These are phyloP conservation scores for Peromyscus maniculatus DNA, from an alignment of 2,113 vertebrate genomes.

Conservation along the genomic window DNA sequence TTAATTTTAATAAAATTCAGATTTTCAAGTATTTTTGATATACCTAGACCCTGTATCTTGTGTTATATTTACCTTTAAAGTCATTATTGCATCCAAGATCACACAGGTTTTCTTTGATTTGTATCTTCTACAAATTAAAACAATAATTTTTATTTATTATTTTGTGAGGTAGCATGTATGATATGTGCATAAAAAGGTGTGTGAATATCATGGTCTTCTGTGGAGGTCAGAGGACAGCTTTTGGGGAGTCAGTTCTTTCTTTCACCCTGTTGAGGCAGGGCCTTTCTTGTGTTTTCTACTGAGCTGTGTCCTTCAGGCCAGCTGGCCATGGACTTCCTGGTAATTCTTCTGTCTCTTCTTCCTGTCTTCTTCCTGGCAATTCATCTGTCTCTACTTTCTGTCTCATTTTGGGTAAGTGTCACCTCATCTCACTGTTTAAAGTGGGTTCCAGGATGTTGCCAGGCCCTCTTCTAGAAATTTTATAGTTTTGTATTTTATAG, in stretches of 20 bases:
- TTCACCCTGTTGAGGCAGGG: background rate
- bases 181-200: background rate
- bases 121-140: background rate
- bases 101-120: background rate
- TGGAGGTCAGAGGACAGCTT: background rate
- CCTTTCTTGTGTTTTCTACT: background rate
- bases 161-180: background rate
- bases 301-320: background rate
- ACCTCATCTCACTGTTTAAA: background rate
- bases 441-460: background rate
- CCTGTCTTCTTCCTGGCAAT: background rate
- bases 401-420: background rate
- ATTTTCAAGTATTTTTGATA: background rate
- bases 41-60: background rate
- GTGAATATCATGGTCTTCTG: background rate
- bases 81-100: background rate
- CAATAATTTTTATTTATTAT: background rate
- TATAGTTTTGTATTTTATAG: background rate
- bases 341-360: background rate
- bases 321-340: background rate
- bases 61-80: background rate
- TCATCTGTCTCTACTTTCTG: background rate
- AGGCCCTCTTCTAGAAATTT: background rate
- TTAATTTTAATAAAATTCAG: background rate
- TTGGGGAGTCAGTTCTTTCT: background rate